Evolutionary conservation across 30 jellyfish, hydroid and myxozoan genomes (phyloP).

Genomic region (Aurelia sp.): DNA sequence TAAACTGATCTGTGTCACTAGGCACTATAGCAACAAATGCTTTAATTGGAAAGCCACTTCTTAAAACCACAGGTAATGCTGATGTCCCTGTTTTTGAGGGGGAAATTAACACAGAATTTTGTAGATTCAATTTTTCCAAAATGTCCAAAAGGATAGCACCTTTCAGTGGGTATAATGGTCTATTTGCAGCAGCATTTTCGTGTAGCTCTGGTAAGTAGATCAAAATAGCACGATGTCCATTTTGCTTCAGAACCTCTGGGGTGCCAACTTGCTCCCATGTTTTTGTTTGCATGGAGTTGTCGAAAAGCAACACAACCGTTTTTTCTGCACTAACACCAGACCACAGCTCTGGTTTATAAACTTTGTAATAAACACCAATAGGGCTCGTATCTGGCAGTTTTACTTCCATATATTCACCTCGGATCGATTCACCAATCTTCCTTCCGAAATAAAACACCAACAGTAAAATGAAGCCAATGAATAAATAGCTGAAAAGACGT

Average conservation of each 20-base stretch:
- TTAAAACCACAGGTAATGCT: constrained; percentile 75
- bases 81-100: constrained; percentile 74
- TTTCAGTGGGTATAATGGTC: constrained; percentile 45
- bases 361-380: neutral
- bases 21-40: constrained; percentile 82
- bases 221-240: constrained; percentile 58
- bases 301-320: constrained; percentile 59
- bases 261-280: constrained; percentile 72
- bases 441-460: neutral
- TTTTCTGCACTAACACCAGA: neutral
- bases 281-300: constrained; percentile 2
- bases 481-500: too few relatives aligned
- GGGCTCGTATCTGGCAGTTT: neutral
- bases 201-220: constrained; percentile 40
- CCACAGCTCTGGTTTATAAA: neutral
- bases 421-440: neutral
- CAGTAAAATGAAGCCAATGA: too few relatives aligned
- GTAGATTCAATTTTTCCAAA: constrained; percentile 48
- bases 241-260: constrained; percentile 32
- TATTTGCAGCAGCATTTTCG: neutral
- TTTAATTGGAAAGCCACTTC: constrained; percentile 54
- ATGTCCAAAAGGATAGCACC: constrained; percentile 49
- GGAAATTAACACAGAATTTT: constrained; percentile 51
- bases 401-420: constrained; percentile 16
- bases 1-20: constrained; percentile 31